These are phyloP conservation scores for Volucella bombylans DNA, from an alignment of 2,888 invertebrate genomes.

Conservation along the genomic window DNA sequence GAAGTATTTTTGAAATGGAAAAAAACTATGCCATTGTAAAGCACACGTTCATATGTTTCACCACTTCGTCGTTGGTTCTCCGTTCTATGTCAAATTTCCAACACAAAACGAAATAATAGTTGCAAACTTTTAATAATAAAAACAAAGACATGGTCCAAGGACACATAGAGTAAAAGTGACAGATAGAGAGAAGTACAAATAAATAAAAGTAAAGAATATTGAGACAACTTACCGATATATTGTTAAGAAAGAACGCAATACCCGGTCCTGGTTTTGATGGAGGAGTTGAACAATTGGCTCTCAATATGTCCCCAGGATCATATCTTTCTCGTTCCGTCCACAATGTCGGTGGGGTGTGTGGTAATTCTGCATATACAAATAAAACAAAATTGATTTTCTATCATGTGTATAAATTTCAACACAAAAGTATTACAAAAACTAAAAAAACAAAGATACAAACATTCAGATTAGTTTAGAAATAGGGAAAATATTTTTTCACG, in stretches of 20 bases:
- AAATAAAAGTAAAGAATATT: conserved; percentile 18
- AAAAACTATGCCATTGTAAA: conserved; percentile 16
- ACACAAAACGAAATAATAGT: conserved; percentile 15
- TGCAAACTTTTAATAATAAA: conserved; percentile 51
- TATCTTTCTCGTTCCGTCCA: conserved; percentile 87
- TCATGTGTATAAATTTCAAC: conserved; percentile 39
- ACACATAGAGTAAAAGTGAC: not conserved
- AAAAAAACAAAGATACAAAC: not conserved
- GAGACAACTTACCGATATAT: conserved; percentile 86
- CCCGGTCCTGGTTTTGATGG: conserved; percentile 87
- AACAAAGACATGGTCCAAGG: not conserved
- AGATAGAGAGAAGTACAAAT: conserved; percentile 10
- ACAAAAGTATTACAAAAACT: not conserved
- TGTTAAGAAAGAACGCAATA: conserved; percentile 88
- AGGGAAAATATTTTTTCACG: not conserved
- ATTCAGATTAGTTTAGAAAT: not conserved
- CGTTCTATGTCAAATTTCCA: conserved; percentile 1
- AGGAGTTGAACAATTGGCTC: conserved; percentile 88
- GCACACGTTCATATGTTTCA: conserved; percentile 44
- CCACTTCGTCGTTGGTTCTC: not conserved
- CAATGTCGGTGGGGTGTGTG: conserved; percentile 85
- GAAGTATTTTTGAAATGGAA: conserved; percentile 20
- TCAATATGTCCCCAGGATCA: conserved; percentile 87
- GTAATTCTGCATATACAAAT: conserved; percentile 85
- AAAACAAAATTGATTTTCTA: conserved; percentile 10